Evolutionary conservation across 2,797 vertebrate species (phyloP).

Genomic region (Sebastes minor): DNA sequence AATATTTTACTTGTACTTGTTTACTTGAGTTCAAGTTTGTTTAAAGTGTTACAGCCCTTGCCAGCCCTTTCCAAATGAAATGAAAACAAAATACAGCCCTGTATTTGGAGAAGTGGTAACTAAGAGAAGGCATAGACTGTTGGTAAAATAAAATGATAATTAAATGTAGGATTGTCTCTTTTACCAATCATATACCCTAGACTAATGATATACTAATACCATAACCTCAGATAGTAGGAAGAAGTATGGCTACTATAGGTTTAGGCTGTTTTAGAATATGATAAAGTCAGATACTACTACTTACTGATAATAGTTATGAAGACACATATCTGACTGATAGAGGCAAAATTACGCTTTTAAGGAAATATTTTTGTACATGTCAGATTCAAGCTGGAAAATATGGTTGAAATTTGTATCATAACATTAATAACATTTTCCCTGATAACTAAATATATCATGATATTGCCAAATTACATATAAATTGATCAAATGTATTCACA

Average conservation of each 20-base stretch:
- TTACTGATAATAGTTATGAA: background rate
- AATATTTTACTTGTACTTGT: background rate
- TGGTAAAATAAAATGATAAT: background rate
- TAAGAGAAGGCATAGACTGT: background rate
- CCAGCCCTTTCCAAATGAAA: background rate
- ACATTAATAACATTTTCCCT: no score
- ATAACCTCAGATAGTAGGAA: background rate
- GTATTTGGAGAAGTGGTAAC: background rate
- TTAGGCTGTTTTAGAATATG: background rate
- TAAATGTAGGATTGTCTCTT: background rate
- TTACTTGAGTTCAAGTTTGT: background rate
- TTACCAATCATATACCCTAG: background rate
- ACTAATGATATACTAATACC: background rate
- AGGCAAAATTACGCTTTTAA: background rate
- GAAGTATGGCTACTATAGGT: background rate
- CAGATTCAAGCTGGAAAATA: background rate
- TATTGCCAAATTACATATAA: no score
- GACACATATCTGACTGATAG: background rate
- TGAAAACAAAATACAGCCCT: background rate
- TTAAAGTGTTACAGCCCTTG: background rate
- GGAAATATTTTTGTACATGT: background rate
- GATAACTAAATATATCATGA: no score
- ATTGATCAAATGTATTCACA: no score
- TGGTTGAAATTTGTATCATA: background rate
- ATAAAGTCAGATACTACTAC: background rate